Evolutionary conservation across 1,140 invertebrate genomes (phyloP).

Genomic region (Saccostrea echinata): DNA sequence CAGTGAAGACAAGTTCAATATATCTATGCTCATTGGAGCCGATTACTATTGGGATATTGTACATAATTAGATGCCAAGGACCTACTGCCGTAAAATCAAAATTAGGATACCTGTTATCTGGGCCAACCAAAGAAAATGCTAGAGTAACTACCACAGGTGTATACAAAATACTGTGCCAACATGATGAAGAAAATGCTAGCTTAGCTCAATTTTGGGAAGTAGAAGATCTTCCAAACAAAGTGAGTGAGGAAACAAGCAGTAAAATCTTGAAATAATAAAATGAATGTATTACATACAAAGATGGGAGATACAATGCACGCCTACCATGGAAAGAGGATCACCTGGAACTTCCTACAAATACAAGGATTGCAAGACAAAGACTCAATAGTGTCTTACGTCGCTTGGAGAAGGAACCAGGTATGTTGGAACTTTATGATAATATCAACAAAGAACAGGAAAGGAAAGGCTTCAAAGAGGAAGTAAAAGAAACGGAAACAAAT

Average conservation of each 20-base stretch:
- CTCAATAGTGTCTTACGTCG: constrained; percentile 33
- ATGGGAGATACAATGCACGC: constrained; percentile 48
- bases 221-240: constrained; percentile 36
- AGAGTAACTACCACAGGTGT: constrained; percentile 8
- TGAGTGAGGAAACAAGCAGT: neutral
- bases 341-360: constrained; percentile 33
- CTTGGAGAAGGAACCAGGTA: constrained; percentile 23
- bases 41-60: too few species aligned
- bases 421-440: constrained; percentile 42
- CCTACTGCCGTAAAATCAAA: constrained; percentile 56
- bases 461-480: constrained; percentile 47
- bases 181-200: constrained; percentile 26
- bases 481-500: constrained; percentile 17
- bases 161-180: constrained; percentile 13
- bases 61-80: constrained; percentile 47
- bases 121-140: neutral
- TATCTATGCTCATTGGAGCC: too few species aligned
- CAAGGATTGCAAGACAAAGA: constrained; percentile 12
- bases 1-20: too few species aligned
- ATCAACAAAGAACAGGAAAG: constrained; percentile 51
- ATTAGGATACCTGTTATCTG: too few species aligned
- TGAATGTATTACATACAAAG: constrained; percentile 12
- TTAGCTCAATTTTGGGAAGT: constrained; percentile 55
- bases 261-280: constrained; percentile 37
- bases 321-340: constrained; percentile 59